Conservation (phyloP, 2,113 vertebrate genomes). For the Dromaius novaehollandiae region DNA sequence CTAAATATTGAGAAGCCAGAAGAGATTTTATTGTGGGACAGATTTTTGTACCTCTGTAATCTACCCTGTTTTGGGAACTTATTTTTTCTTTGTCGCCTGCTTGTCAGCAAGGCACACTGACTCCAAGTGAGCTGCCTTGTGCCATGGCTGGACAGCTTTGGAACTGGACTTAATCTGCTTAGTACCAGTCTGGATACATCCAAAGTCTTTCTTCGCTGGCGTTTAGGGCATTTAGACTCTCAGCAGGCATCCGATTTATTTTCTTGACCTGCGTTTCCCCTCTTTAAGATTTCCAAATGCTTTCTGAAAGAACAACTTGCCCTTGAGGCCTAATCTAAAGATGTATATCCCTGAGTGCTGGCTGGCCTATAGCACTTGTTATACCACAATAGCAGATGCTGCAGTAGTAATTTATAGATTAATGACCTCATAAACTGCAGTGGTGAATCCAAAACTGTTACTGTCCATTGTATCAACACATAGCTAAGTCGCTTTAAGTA, state of each 20-base stretch:
- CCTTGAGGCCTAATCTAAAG: neutral
- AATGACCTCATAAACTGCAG: neutral
- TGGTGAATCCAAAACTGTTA: neutral
- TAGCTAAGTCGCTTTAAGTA: neutral
- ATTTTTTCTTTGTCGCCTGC: neutral
- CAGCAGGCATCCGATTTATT: neutral
- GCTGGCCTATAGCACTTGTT: neutral
- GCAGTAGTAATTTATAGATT: neutral
- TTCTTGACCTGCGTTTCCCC: neutral
- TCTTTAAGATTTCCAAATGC: neutral
- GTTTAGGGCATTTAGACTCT: neutral
- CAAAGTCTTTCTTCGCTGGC: neutral
- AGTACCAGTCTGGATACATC: neutral
- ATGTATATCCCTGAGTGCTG: neutral
- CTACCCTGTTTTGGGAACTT: neutral
- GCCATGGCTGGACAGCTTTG: neutral
- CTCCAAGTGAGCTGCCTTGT: accelerated
- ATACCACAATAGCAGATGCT: neutral
- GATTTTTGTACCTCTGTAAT: neutral
- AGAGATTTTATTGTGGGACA: neutral
- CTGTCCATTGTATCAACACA: neutral
- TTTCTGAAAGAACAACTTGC: neutral
- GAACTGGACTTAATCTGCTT: neutral
- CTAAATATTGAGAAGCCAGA: neutral
- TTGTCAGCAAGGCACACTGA: neutral